A percentile compares a stretch with the other conserved stretches of the same genome.
Conservation (phyloP, 1,140 invertebrate species). For the Bombus picipes region DNA sequence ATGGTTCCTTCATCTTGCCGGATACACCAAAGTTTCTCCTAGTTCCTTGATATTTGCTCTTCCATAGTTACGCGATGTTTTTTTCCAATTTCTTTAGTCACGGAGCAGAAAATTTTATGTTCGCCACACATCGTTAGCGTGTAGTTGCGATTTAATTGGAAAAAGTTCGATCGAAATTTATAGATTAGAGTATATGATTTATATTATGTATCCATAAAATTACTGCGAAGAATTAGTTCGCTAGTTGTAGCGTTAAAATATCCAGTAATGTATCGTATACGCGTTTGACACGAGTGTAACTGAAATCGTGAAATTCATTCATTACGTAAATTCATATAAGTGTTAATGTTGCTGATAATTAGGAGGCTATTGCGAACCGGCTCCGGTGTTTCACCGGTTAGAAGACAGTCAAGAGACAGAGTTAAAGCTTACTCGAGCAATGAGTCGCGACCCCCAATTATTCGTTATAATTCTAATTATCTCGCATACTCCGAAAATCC, state of each 20-base stretch:
- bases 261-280: too few relatives aligned
- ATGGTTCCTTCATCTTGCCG: not conserved
- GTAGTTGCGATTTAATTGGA: too few relatives aligned
- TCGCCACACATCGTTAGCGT: too few relatives aligned
- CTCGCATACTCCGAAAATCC: conserved; percentile 53
- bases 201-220: too few relatives aligned
- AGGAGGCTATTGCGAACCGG: conserved; percentile 44
- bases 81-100: too few relatives aligned
- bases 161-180: too few relatives aligned
- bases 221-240: not conserved
- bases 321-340: conserved; percentile 31
- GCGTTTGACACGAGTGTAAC: not conserved
- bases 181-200: too few relatives aligned
- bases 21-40: not conserved
- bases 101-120: too few relatives aligned
- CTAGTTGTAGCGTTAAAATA: too few relatives aligned
- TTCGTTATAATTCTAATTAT: conserved; percentile 67
- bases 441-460: conserved; percentile 57
- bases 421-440: conserved; percentile 34
- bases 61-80: too few relatives aligned
- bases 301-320: not conserved
- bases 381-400: conserved; percentile 19
- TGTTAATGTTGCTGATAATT: conserved; percentile 55
- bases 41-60: not conserved
- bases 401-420: conserved; percentile 22